A percentile compares a stretch with the other conserved stretches of the same genome.
phyloP scores from a whole-genome alignment of 2,797 vertebrate species.

The Hemibagrus guttatus region DNA sequence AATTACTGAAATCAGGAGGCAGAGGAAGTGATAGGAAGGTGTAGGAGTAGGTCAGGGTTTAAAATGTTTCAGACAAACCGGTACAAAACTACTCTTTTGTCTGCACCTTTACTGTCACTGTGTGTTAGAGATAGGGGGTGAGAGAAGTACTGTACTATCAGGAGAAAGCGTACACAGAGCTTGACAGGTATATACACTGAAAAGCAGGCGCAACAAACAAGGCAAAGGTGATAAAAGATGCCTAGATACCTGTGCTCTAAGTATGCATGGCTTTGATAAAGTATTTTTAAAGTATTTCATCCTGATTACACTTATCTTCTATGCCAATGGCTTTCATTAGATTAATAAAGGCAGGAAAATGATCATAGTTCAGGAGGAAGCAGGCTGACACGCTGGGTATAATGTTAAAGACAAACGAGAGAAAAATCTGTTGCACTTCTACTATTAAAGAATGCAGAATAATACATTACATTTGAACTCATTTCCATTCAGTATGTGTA shows the following conservation, averaged over 20 bases:
- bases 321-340: not conserved
- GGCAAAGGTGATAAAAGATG: not conserved
- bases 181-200: not conserved
- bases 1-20: slow-evolving; percentile 44
- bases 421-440: not conserved
- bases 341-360: not conserved
- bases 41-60: not conserved
- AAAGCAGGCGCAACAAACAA: not conserved
- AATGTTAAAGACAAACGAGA: not conserved
- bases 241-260: not conserved
- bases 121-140: not conserved
- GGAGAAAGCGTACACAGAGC: not conserved
- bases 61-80: slow-evolving; percentile 2
- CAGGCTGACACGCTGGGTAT: not conserved
- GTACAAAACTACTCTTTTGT: slow-evolving; percentile 26
- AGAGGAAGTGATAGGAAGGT: not conserved
- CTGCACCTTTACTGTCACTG: slow-evolving; percentile 35
- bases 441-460: not conserved
- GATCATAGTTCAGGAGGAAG: not conserved
- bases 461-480: not conserved
- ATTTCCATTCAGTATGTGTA: not conserved
- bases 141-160: not conserved
- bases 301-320: not conserved
- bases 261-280: not conserved
- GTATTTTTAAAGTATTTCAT: not conserved